Base-by-base conservation (phyloP, 2,113 vertebrate species). In the Oreochromis niloticus region DNA sequence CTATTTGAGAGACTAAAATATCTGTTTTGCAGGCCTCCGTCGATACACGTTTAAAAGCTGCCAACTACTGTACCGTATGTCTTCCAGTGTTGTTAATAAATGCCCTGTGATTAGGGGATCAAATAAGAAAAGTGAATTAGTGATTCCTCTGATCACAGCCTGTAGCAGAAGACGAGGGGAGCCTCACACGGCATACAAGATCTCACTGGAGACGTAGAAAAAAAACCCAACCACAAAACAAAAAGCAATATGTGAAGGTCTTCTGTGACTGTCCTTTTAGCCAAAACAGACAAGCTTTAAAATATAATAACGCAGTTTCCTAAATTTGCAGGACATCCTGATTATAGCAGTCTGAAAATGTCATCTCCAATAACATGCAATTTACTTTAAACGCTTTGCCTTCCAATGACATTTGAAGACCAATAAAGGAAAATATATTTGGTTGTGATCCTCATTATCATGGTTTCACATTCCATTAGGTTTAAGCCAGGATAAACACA, bases 51-150 rank as follows among this genome's bases (percentile, higher is more conserved):
- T 93, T 89, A 90, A 91, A 89, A 66, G 83, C 81, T 82, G 86
- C 91, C 87, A 89, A 82, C 84, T 71, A 89, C 90, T 86, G 83
- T 81, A 82, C 90, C 84, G 84, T 93, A 81, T 4, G 82, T 92
- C 91, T 92, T 91, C 85, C 85, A 95, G 88, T 86, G 91, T 93
- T 88, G 91, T 94, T 94, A 94, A 96, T 94, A 95, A 95, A 96
- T 95, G 95, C 92, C 93, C 86, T 95, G 90, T 95, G 94, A 95
- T 95, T 93, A 92, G 83, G 32, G 91, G 94, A 96, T 95, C 93
- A 95, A 95, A 95, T 85, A 88, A 87, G n/a, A 89, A 81, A 85
- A 85, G 92, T 61, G 86, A 90, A 94, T 95, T 94, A 96, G 87
- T 5, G 81, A 95, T 95, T 95, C 92, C 82, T 96, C 93, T 95